Percentiles rank a stretch among this genome's conserved stretches.
phyloP scores from a whole-genome alignment of 2,888 invertebrate genomes.

The Cyaniris semiargus region DNA sequence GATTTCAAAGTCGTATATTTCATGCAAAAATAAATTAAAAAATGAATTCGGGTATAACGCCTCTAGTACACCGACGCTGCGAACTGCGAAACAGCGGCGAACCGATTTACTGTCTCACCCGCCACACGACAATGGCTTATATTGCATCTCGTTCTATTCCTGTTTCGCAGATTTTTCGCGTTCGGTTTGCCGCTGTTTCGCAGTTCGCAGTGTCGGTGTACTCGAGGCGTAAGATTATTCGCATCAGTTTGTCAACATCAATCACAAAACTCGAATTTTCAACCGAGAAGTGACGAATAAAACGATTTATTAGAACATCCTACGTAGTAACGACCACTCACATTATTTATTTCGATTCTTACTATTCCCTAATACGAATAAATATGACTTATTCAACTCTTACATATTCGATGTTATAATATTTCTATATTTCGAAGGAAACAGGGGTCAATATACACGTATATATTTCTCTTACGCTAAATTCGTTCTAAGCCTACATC shows the following conservation, averaged over 20 bases:
- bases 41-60: not conserved
- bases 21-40: not conserved
- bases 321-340: slow-evolving; percentile 3
- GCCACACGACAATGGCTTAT: too few relatives aligned
- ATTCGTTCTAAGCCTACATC: slow-evolving; percentile 48
- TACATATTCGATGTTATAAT: slow-evolving; percentile 37
- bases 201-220: too few relatives aligned
- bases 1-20: not conserved
- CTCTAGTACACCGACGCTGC: too few relatives aligned
- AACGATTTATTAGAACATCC: not conserved
- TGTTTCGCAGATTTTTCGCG: too few relatives aligned
- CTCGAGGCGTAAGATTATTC: not conserved
- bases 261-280: not conserved
- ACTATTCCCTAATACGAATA: slow-evolving; percentile 15
- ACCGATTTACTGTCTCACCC: too few relatives aligned
- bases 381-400: slow-evolving; percentile 9
- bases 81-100: too few relatives aligned
- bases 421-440: slow-evolving; percentile 25
- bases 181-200: too few relatives aligned
- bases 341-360: slow-evolving; percentile 11
- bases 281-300: not conserved
- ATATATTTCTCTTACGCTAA: slow-evolving; percentile 29
- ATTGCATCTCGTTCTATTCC: too few relatives aligned
- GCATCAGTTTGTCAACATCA: not conserved
- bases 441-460: slow-evolving; percentile 23